phyloP scores from a whole-genome alignment of 2,797 vertebrate species.

The Channallabes apus region DNA sequence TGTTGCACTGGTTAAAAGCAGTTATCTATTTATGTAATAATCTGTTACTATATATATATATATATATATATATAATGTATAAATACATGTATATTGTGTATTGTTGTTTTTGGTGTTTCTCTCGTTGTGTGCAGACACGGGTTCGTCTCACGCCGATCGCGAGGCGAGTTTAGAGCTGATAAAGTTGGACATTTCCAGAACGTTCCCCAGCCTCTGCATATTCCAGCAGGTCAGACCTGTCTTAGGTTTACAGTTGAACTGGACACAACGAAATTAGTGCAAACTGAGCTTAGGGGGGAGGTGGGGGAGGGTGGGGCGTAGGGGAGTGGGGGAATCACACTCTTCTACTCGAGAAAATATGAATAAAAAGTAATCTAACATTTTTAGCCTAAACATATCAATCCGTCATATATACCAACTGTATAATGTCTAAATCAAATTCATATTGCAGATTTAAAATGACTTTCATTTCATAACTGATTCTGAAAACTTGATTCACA shows the following conservation, averaged over 20 bases:
- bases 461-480: too few species aligned
- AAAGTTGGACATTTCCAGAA: slow-evolving; percentile 95
- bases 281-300: too few species aligned
- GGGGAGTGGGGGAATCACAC: too few species aligned
- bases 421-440: too few species aligned
- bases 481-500: too few species aligned
- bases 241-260: neutral
- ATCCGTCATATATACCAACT: too few species aligned
- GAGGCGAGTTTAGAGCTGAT: slow-evolving; percentile 95
- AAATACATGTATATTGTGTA: neutral
- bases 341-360: too few species aligned
- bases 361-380: too few species aligned
- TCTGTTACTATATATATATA: neutral
- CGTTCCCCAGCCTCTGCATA: slow-evolving; percentile 93
- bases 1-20: neutral
- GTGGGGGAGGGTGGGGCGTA: too few species aligned
- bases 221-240: slow-evolving; percentile 85
- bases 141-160: slow-evolving; percentile 81
- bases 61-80: neutral
- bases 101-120: neutral
- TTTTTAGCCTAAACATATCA: too few species aligned
- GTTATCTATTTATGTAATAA: neutral
- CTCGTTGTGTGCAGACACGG: slow-evolving; percentile 70
- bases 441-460: too few species aligned
- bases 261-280: too few species aligned